A percentile compares a stretch with the other conserved stretches of the same genome.
phyloP scores from a whole-genome alignment of 2,113 vertebrate genomes.

The Motacilla tschutschensis region DNA sequence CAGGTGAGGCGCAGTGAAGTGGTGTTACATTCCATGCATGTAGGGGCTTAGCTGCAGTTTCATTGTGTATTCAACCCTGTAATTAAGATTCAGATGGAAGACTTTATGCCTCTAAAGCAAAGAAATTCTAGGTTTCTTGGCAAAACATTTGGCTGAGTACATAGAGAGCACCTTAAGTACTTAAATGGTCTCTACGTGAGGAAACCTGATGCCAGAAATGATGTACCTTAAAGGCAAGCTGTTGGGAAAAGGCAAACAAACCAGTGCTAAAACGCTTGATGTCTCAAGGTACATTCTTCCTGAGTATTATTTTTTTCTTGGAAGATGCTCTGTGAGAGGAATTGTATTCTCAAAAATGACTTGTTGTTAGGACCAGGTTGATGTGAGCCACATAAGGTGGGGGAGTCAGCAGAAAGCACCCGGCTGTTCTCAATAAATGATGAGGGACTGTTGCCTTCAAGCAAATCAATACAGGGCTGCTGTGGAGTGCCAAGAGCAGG shows the following conservation, averaged over 20 bases:
- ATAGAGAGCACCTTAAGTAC: conserved; percentile 58
- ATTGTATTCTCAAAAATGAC: neutral
- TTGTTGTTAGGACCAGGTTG: neutral
- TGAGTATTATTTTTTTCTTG: conserved; percentile 26
- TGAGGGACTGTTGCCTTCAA: neutral
- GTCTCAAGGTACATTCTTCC: conserved; percentile 35
- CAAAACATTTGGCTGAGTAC: conserved; percentile 57
- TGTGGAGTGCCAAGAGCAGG: neutral
- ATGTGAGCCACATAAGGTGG: neutral
- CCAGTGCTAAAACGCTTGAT: neutral
- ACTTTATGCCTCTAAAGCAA: conserved; percentile 67
- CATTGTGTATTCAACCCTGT: conserved; percentile 72
- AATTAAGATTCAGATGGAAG: conserved; percentile 71
- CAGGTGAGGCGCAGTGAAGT: conserved; percentile 57
- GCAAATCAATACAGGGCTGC: neutral
- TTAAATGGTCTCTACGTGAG: conserved; percentile 60
- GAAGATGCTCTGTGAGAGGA: conserved; percentile 36
- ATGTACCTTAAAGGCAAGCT: conserved; percentile 61
- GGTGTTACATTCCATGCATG: conserved; percentile 74
- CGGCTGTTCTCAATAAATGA: conserved; percentile 16
- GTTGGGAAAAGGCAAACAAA: conserved; percentile 57
- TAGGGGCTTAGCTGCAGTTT: conserved; percentile 69
- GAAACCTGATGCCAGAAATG: conserved; percentile 56
- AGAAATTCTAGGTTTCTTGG: conserved; percentile 70
- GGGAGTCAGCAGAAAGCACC: conserved; percentile 25